Conservation (phyloP, 2,888 invertebrate species). For the Latrodectus elegans region DNA sequence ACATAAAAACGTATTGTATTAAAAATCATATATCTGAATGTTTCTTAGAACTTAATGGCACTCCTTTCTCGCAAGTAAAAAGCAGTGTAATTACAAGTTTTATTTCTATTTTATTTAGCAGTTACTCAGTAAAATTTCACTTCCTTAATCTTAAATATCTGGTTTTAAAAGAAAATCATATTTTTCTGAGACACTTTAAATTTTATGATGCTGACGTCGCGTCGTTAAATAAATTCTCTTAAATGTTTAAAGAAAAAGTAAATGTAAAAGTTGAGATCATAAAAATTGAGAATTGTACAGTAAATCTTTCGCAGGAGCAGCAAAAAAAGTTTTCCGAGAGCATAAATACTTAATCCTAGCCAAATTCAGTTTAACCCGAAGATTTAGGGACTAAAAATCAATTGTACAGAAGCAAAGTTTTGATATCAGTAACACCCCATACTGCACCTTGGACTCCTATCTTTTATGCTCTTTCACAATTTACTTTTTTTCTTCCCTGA, state of each 20-base stretch:
- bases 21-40: too few species aligned
- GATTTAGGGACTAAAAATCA: slow-evolving; percentile 18
- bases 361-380: slow-evolving; percentile 20
- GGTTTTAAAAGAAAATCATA: slow-evolving; percentile 17
- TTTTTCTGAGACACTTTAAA: slow-evolving; percentile 15
- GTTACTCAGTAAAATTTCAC: slow-evolving; percentile 22
- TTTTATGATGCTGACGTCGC: slow-evolving; percentile 43
- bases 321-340: background rate
- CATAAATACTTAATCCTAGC: slow-evolving; percentile 46
- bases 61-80: too few species aligned
- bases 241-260: slow-evolving; percentile 20
- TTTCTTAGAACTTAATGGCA: too few species aligned
- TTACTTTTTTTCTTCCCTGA: slow-evolving; percentile 2
- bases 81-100: background rate
- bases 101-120: slow-evolving; percentile 32
- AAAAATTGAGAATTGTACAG: slow-evolving; percentile 14
- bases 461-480: too few species aligned
- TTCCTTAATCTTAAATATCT: slow-evolving; percentile 34
- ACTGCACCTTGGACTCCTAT: background rate
- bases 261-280: slow-evolving; percentile 24
- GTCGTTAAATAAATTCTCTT: slow-evolving; percentile 44
- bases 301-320: slow-evolving; percentile 23
- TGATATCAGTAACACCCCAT: slow-evolving; percentile 15
- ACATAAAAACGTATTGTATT: too few species aligned
- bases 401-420: background rate